Conservation (phyloP, 2,888 invertebrate genomes). For the Nemotelus pantherinus region DNA sequence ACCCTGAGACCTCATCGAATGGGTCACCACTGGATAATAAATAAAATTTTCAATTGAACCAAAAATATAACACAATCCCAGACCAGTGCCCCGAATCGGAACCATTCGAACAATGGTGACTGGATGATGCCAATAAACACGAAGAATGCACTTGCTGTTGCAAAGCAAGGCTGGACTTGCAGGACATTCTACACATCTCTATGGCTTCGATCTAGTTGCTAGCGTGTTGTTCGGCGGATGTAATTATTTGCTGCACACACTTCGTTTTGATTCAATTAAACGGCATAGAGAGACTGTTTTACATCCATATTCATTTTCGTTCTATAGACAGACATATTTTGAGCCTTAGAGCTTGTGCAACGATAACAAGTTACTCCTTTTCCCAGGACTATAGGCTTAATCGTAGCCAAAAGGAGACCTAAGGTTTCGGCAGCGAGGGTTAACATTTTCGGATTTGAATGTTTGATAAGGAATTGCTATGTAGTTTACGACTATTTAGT, state of each 20-base stretch:
- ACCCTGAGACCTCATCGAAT: slow-evolving; percentile 47
- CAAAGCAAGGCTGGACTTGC: too few relatives aligned
- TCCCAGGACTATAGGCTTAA: neutral
- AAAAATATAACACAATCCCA: slow-evolving; percentile 49
- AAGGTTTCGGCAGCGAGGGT: too few relatives aligned
- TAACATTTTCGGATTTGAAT: too few relatives aligned
- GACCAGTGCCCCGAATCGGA: slow-evolving; percentile 3
- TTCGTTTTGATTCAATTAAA: slow-evolving; percentile 51
- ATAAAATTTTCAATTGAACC: slow-evolving; percentile 51
- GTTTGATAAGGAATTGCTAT: too few relatives aligned
- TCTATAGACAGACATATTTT: neutral
- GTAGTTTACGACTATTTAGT: too few relatives aligned
- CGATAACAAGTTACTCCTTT: neutral
- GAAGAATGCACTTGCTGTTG: neutral
- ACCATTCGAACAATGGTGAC: neutral
- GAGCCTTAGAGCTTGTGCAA: too few relatives aligned
- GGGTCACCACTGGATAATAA: slow-evolving; percentile 50
- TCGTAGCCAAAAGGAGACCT: too few relatives aligned
- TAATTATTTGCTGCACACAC: slow-evolving; percentile 49
- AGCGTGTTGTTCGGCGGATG: slow-evolving; percentile 17
- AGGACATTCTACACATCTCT: neutral
- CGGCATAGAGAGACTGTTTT: slow-evolving; percentile 39
- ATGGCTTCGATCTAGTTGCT: neutral
- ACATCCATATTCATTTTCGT: slow-evolving; percentile 36
- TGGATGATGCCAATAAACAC: neutral